Percentiles rank a stretch among this genome's conserved stretches.
Conservation (phyloP, 2,113 vertebrate genomes). For the Papio anubis region DNA sequence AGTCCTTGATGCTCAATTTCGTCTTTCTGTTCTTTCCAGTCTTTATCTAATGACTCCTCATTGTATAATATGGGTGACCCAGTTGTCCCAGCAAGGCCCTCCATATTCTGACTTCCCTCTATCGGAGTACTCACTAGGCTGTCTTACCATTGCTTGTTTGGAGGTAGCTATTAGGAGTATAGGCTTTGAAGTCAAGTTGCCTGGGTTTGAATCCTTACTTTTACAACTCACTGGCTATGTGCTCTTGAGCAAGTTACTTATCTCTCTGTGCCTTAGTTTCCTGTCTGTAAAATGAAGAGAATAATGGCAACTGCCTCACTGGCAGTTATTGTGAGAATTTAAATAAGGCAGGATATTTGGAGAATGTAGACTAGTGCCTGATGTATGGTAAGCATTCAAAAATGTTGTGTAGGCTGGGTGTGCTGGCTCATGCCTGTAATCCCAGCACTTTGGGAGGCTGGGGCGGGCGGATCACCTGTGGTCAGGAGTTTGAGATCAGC, state of each 20-base stretch:
- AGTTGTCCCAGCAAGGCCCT: background rate
- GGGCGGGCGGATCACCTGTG: too few species aligned
- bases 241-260: slow-evolving; percentile 3
- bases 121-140: background rate
- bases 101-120: background rate
- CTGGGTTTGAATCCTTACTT: slow-evolving; percentile 12
- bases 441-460: too few species aligned
- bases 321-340: background rate
- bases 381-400: background rate
- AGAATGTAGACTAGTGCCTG: background rate
- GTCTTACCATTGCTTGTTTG: background rate
- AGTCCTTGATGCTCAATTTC: background rate
- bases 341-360: background rate
- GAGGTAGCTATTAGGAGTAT: background rate
- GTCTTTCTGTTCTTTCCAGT: slow-evolving; percentile 21
- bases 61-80: background rate
- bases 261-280: slow-evolving; percentile 6
- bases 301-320: background rate
- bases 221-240: background rate
- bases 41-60: background rate
- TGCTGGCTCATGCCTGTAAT: too few species aligned
- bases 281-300: slow-evolving; percentile 13
- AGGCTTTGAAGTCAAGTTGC: background rate
- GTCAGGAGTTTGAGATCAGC: too few species aligned
- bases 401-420: too few species aligned